A percentile compares a stretch with the other conserved stretches of the same genome.
Conservation (phyloP, 1,140 invertebrate species). For the Mercenaria mercenaria region DNA sequence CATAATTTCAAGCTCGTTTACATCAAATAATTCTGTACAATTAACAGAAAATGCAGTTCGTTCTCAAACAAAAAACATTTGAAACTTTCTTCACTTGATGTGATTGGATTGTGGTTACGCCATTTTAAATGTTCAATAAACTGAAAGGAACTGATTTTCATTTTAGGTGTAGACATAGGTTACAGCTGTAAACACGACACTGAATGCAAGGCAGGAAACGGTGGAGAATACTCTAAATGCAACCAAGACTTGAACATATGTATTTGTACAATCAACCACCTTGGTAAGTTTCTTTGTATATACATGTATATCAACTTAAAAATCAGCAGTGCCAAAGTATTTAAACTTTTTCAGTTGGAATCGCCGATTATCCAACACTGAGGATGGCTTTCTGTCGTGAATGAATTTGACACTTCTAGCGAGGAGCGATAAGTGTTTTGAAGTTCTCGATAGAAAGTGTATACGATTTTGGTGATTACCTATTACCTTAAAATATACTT, state of each 20-base stretch:
- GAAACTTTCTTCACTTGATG: no score
- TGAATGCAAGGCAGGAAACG: neutral
- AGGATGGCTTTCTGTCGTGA: neutral
- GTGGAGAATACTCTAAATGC: slow-evolving; percentile 15
- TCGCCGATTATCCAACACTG: neutral
- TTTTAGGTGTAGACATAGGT: slow-evolving; percentile 19
- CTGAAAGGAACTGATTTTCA: no score
- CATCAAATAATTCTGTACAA: no score
- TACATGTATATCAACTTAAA: neutral
- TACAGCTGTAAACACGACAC: neutral
- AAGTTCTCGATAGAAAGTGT: neutral
- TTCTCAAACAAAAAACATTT: no score
- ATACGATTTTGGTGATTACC: no score
- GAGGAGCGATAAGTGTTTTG: neutral
- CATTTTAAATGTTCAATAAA: no score
- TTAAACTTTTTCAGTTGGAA: neutral
- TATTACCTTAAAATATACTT: no score
- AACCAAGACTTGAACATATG: neutral
- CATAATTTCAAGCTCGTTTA: no score
- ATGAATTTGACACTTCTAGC: no score
- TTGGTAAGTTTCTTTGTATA: neutral
- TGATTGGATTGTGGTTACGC: no score
- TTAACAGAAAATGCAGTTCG: no score
- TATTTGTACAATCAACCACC: neutral
- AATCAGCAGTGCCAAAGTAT: neutral